These are phyloP conservation scores for Argyra leucocephala DNA, from an alignment of 2,888 invertebrate genomes.

Conservation along the genomic window DNA sequence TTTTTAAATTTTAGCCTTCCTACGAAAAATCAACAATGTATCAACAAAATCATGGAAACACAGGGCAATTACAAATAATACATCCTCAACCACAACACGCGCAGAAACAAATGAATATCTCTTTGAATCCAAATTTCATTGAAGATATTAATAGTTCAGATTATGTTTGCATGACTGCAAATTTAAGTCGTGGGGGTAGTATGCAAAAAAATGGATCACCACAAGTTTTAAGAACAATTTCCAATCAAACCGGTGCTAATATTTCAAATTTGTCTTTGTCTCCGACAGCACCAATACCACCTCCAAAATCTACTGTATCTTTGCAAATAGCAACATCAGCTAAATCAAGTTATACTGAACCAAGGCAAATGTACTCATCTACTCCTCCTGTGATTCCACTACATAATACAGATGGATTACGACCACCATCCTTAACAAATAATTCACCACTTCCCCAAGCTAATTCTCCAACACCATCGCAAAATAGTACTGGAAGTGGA, in stretches of 20 bases:
- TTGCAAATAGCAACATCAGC: slow-evolving; percentile 15
- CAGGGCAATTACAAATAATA: neutral
- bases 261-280: slow-evolving; percentile 19
- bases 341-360: slow-evolving; percentile 22
- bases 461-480: slow-evolving; percentile 58
- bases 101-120: slow-evolving; percentile 33
- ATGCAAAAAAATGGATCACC: slow-evolving; percentile 11
- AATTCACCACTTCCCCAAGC: slow-evolving; percentile 24
- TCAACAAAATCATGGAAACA: neutral
- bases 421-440: slow-evolving; percentile 19
- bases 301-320: slow-evolving; percentile 18
- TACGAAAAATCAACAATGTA: neutral
- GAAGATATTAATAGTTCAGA: slow-evolving; percentile 70
- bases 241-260: slow-evolving; percentile 16
- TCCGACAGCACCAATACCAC: slow-evolving; percentile 25
- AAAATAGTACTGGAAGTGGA: slow-evolving; percentile 52
- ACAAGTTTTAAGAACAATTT: slow-evolving; percentile 10
- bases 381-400: slow-evolving; percentile 4
- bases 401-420: slow-evolving; percentile 19
- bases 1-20: neutral
- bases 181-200: slow-evolving; percentile 39
- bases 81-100: neutral
- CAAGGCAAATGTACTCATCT: slow-evolving; percentile 16
- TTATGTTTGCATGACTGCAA: slow-evolving; percentile 79
- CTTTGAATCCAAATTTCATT: slow-evolving; percentile 44